Conservation (phyloP, 2,113 vertebrate genomes). For the Pygoscelis adeliae region DNA sequence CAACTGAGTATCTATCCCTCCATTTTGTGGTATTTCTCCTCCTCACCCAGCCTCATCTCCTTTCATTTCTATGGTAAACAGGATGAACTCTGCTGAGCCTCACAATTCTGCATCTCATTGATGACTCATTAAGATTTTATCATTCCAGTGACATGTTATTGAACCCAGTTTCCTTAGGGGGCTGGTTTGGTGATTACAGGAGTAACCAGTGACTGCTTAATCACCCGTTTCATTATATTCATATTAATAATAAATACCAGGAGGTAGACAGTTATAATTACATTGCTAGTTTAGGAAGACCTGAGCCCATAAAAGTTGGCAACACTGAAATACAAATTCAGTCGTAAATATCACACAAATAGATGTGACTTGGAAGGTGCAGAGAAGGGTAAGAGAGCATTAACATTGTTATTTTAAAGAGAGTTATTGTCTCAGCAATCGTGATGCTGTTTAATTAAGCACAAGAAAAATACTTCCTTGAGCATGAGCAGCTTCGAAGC, state of each 20-base stretch:
- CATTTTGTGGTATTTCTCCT: neutral
- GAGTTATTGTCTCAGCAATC: neutral
- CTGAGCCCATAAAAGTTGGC: slow-evolving; percentile 9
- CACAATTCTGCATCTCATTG: neutral
- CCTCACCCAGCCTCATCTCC: neutral
- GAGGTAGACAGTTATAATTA: slow-evolving; percentile 61
- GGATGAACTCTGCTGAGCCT: slow-evolving; percentile 38
- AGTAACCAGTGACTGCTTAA: slow-evolving; percentile 67
- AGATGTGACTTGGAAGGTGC: slow-evolving; percentile 6
- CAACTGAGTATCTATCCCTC: neutral
- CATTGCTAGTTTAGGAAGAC: slow-evolving; percentile 54
- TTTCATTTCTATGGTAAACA: slow-evolving; percentile 45
- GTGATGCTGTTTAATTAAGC: slow-evolving; percentile 2
- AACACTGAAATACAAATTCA: slow-evolving; percentile 40
- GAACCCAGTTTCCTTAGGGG: slow-evolving; percentile 54
- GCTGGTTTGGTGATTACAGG: slow-evolving; percentile 50
- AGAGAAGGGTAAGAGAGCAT: neutral
- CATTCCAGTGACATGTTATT: slow-evolving; percentile 59
- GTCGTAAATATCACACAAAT: neutral
- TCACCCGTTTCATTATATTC: slow-evolving; percentile 69
- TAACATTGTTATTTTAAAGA: slow-evolving; percentile 19
- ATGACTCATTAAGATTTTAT: slow-evolving; percentile 71
- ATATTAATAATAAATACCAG: slow-evolving; percentile 74
- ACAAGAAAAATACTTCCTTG: neutral
- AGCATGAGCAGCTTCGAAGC: neutral